Conservation (phyloP, 2,797 vertebrate species). For the Girardinus metallicus region DNA sequence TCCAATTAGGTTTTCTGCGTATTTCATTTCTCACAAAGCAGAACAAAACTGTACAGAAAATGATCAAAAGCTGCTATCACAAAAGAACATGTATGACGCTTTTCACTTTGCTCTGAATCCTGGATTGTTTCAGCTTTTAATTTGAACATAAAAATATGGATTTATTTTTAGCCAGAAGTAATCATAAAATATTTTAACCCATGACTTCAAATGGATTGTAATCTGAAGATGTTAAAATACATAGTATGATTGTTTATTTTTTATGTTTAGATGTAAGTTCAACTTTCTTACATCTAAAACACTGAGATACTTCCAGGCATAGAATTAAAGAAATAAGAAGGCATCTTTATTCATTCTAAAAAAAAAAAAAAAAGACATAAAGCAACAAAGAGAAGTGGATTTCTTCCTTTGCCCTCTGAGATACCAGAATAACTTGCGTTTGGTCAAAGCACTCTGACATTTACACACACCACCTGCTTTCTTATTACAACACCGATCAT, state of each 20-base stretch:
- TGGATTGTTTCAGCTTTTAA: neutral
- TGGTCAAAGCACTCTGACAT: neutral
- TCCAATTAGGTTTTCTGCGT: neutral
- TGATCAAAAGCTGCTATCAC: neutral
- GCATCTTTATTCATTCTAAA: neutral
- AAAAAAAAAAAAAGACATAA: neutral
- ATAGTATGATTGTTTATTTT: neutral
- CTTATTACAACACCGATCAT: neutral
- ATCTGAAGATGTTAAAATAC: neutral
- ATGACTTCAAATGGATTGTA: neutral
- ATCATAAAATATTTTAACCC: neutral
- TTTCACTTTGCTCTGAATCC: neutral
- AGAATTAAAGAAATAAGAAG: neutral
- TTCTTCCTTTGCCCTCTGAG: neutral
- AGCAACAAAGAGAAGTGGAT: neutral
- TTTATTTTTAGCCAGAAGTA: neutral
- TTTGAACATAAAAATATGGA: neutral
- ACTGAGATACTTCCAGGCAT: neutral
- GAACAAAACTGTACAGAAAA: neutral
- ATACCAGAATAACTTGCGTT: neutral
- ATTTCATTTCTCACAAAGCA: neutral
- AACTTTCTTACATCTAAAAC: neutral
- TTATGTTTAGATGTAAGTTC: neutral
- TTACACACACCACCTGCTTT: neutral
- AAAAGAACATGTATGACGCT: neutral